Evolutionary conservation across 2,113 vertebrate genomes (phyloP).

Genomic region (Oxyruncus cristatus): DNA sequence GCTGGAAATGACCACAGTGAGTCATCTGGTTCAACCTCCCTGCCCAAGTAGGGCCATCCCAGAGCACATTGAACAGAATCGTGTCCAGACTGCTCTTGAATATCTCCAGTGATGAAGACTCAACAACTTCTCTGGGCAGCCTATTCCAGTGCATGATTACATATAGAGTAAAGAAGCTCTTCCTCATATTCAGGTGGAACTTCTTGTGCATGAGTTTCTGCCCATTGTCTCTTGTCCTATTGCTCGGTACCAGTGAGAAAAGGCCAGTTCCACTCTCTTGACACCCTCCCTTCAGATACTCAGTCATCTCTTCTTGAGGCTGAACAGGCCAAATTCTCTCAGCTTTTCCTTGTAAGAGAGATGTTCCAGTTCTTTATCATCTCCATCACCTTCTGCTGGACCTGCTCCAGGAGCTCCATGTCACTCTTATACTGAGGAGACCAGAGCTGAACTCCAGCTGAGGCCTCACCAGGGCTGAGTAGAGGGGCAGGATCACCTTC

Average conservation of each 20-base stretch:
- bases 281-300: neutral
- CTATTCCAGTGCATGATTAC: neutral
- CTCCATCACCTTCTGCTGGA: neutral
- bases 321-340: neutral
- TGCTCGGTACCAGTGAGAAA: neutral
- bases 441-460: neutral
- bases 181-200: neutral
- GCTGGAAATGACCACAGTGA: neutral
- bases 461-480: neutral
- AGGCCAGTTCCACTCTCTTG: neutral
- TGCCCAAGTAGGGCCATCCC: neutral
- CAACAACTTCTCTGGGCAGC: neutral
- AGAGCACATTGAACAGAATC: neutral
- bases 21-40: neutral
- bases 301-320: neutral
- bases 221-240: neutral
- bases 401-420: neutral
- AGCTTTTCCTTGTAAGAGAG: neutral
- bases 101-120: neutral
- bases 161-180: neutral
- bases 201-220: neutral
- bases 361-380: neutral
- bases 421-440: neutral
- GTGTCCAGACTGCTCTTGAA: neutral
- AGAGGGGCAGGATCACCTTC: neutral